Evolutionary conservation across 2,113 vertebrate genomes (phyloP).

Genomic region (Cebus imitator): DNA sequence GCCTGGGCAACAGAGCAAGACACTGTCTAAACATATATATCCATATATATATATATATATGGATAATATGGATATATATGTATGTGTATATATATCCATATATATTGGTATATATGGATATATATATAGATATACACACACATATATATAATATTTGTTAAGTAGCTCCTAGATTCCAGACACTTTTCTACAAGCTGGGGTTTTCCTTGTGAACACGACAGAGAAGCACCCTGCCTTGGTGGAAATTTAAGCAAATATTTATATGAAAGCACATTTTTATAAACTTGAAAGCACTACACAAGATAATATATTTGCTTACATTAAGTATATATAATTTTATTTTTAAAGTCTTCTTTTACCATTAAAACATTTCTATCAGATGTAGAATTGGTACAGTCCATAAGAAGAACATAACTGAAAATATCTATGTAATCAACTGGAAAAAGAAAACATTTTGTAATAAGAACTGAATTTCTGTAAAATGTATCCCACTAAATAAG

Average conservation of each 20-base stretch:
- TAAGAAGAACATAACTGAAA: background rate
- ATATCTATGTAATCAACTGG: background rate
- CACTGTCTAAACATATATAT: too few relatives aligned
- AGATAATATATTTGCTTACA: background rate
- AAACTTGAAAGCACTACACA: constrained; percentile 11
- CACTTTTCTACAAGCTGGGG: background rate
- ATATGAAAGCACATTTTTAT: background rate
- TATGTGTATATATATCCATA: too few relatives aligned
- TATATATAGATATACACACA: too few relatives aligned
- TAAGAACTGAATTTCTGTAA: constrained; percentile 29
- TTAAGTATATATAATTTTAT: background rate
- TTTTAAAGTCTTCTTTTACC: background rate
- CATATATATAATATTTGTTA: background rate
- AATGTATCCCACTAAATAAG: background rate
- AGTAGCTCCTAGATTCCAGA: background rate
- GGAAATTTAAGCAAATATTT: background rate
- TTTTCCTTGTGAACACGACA: background rate
- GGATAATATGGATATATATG: too few relatives aligned
- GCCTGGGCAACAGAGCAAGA: too few relatives aligned
- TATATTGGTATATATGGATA: too few relatives aligned
- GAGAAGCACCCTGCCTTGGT: background rate
- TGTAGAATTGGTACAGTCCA: background rate
- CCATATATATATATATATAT: too few relatives aligned
- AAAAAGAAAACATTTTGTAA: background rate
- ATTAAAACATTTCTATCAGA: background rate